A percentile compares a stretch with the other conserved stretches of the same genome.
phyloP scores from a whole-genome alignment of 2,888 invertebrate genomes.

The Acleris emargana region DNA sequence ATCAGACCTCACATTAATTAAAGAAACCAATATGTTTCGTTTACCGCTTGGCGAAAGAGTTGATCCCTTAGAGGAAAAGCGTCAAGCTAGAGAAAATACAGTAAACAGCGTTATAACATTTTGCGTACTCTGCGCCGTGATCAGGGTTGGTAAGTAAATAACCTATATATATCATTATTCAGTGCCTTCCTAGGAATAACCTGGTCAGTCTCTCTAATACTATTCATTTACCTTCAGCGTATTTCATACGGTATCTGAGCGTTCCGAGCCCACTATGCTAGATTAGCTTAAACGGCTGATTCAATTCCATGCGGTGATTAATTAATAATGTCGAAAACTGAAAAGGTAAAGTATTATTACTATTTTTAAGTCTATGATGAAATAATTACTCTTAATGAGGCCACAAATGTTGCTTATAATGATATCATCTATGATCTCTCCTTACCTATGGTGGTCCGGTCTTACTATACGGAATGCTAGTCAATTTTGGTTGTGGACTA shows the following conservation, averaged over 20 bases:
- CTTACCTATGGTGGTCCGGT: too few species aligned
- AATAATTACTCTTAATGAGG: too few species aligned
- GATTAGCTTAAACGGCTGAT: constrained; percentile 28
- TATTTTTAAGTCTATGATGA: background rate
- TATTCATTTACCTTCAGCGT: constrained; percentile 46
- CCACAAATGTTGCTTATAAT: too few species aligned
- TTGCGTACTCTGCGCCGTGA: constrained; percentile 73
- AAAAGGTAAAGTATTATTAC: constrained; percentile 7
- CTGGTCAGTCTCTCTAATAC: background rate
- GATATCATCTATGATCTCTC: too few species aligned
- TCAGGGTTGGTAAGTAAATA: constrained; percentile 67
- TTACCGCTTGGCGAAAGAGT: constrained; percentile 75
- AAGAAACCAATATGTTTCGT: constrained; percentile 66
- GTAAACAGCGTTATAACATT: constrained; percentile 75
- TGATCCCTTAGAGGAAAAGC: constrained; percentile 78
- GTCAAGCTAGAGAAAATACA: constrained; percentile 76
- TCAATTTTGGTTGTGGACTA: too few species aligned
- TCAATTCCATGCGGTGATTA: constrained; percentile 33
- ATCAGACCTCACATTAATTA: background rate
- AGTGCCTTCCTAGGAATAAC: background rate
- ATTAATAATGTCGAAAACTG: constrained; percentile 7
- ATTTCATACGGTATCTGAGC: constrained; percentile 43
- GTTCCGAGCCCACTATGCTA: constrained; percentile 31
- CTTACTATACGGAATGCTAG: too few species aligned
- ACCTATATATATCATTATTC: background rate